Evolutionary conservation across 2,113 vertebrate species (phyloP), one percentile per base, ranked within the genome.

Genomic region (Tonatia bakeri): DNA sequence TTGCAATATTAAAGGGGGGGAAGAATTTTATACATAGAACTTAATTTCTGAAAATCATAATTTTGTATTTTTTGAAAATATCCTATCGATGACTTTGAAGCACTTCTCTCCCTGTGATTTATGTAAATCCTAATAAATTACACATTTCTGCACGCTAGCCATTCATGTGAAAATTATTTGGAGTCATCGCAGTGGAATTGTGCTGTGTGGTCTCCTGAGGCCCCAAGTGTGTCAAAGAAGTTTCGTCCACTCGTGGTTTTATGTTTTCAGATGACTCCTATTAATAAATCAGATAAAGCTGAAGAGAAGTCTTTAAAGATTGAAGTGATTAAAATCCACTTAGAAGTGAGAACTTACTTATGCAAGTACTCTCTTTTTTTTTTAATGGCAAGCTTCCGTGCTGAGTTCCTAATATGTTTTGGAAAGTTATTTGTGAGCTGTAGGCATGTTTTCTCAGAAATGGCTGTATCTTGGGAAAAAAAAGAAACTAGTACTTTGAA

Each of bases 71-170:
- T 73, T 95, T 91, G 81, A 33, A 31, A 80, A 92, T 80, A 96
- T 96, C 76, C 50, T 94, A 54, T 92, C 59, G 45, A n/a, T 93
- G 92, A 80, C 97, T 97, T 98, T 94, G 98, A 97, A 98, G 98
- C 93, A 86, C 97, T 98, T 94, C 91, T 97, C 79, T 90, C 95
- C 96, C 73, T 97, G 96, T 98, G 95, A 98, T 98, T 99, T 98
- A 99, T 99, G 99, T 98, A 99, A 99, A 98, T 98, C 36, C 90
- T 96, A 83, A 97, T 99, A 82, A 99, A 99, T 99, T 98, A 99
- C 98, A 96, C 97, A 99, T 98, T 96, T 97, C 98, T 98, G 98
- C 98, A 99, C 98, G 98, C 99, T 96, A 98, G 98, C 98, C 99
- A 98, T 98, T 98, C 98, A 99, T 98, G 99, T 98, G 98, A 98